phyloP scores from a whole-genome alignment of 2,797 vertebrate species.

The Oreochromis grahami region DNA sequence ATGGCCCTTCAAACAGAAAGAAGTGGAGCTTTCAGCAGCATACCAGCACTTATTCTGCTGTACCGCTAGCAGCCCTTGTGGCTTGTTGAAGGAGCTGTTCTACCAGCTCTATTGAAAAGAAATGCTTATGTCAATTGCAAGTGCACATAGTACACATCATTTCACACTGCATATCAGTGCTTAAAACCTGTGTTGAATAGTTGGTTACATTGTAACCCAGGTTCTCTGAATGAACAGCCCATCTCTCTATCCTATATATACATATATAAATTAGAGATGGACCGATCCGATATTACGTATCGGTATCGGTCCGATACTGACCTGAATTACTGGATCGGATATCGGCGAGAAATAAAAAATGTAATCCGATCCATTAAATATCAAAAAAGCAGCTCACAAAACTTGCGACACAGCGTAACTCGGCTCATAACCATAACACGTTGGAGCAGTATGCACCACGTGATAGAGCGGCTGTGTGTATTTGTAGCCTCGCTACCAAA shows the following conservation, averaged over 20 bases:
- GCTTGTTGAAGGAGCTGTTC: background rate
- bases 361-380: too few relatives aligned
- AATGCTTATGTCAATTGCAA: background rate
- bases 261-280: too few relatives aligned
- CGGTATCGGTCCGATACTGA: too few relatives aligned
- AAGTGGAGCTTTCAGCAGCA: background rate
- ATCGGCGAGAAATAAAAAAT: too few relatives aligned
- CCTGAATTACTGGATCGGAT: too few relatives aligned
- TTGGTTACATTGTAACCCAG: background rate
- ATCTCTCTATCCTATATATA: background rate
- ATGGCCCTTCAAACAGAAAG: slow-evolving; percentile 15
- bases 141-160: background rate
- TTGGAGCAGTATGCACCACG: too few relatives aligned
- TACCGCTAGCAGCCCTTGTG: background rate
- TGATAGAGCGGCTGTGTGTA: too few relatives aligned
- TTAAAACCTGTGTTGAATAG: background rate
- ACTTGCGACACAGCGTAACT: too few relatives aligned
- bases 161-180: background rate
- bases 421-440: too few relatives aligned
- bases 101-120: background rate
- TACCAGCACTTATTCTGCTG: background rate
- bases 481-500: too few relatives aligned
- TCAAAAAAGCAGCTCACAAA: too few relatives aligned
- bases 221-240: background rate
- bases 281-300: too few relatives aligned